A percentile compares a stretch with the other conserved stretches of the same genome.
Conservation (phyloP, 2,888 invertebrate genomes). For the Ypsolopha scabrella region DNA sequence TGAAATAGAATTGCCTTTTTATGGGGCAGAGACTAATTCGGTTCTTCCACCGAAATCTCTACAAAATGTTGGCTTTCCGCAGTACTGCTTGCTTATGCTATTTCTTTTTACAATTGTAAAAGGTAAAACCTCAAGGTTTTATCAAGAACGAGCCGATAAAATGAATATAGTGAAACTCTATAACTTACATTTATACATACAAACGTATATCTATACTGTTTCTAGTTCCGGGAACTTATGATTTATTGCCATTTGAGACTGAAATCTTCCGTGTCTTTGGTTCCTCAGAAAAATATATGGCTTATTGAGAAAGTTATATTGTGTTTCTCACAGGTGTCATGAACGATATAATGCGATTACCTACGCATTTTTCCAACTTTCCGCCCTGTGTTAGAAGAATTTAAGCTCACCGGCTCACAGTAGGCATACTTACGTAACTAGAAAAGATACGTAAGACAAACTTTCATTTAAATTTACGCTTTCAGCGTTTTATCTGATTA, state of each 20-base stretch:
- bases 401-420: too few species aligned
- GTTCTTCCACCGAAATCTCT: too few species aligned
- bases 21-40: too few species aligned
- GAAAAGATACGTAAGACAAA: neutral
- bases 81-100: too few species aligned
- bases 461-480: too few species aligned
- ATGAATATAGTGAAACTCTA: slow-evolving; percentile 47
- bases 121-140: too few species aligned
- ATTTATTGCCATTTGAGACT: slow-evolving; percentile 64
- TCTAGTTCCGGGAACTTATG: slow-evolving; percentile 54
- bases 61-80: too few species aligned
- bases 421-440: neutral
- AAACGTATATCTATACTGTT: slow-evolving; percentile 28
- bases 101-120: too few species aligned
- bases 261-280: slow-evolving; percentile 43
- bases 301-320: slow-evolving; percentile 69
- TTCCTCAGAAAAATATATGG: slow-evolving; percentile 38
- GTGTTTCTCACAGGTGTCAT: slow-evolving; percentile 58
- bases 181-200: slow-evolving; percentile 25
- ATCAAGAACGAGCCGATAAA: slow-evolving; percentile 20
- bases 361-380: too few species aligned
- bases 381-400: too few species aligned
- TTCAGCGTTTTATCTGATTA: too few species aligned
- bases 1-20: too few species aligned
- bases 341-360: slow-evolving; percentile 2